Base-by-base conservation (phyloP, 2,113 vertebrate genomes). In the Neolamprologus devosi region DNA sequence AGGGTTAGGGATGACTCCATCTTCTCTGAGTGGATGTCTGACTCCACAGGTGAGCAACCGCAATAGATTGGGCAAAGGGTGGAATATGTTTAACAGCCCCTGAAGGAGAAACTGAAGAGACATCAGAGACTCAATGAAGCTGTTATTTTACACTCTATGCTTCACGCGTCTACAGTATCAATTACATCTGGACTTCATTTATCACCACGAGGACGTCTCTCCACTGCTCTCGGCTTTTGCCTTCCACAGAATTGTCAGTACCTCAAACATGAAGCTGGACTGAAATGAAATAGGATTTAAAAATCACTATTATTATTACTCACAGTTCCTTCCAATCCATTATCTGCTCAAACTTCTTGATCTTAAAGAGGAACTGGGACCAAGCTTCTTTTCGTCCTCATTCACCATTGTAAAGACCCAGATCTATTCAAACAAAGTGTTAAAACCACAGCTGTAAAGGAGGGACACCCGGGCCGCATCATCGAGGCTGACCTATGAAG, bases 311-410 rank as follows among this genome's bases (percentile, higher is more conserved):
- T 35, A 63, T 63, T 63, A 63, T 21, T 84, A 96, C 96, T 96
- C 89, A 95, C 95, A 94, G 89, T 85, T 96, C 94, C 89, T 91
- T 95, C 93, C 94, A 94, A 21, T 96, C 96, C 96, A 96, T 96
- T 89, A 94, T 95, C 91, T 92, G 63, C 79, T 94, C 89, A 91
- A 23, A 63, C 82, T 30, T 88, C 84, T 91, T 84, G 37, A 26
- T 70, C 82, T 79, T 35, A 80, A 84, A 79, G 82, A 65, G 80
- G 58, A 91, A 53, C 83, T 81, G 21, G 49, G 63, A 89, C 65
- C 84, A 80, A 83, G 87, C 83, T 40, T 49, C 37, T 63, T 78
- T 89, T 86, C 26, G 4, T 88, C 63, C 30, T 91, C 80, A 42
- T 84, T 91, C 87, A 75, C 21, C 90, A 84, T 91, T 12, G 12